Evolutionary conservation across 2,113 vertebrate genomes (phyloP), one percentile per base, ranked within the genome.

Genomic region (Struthidea cinerea): DNA sequence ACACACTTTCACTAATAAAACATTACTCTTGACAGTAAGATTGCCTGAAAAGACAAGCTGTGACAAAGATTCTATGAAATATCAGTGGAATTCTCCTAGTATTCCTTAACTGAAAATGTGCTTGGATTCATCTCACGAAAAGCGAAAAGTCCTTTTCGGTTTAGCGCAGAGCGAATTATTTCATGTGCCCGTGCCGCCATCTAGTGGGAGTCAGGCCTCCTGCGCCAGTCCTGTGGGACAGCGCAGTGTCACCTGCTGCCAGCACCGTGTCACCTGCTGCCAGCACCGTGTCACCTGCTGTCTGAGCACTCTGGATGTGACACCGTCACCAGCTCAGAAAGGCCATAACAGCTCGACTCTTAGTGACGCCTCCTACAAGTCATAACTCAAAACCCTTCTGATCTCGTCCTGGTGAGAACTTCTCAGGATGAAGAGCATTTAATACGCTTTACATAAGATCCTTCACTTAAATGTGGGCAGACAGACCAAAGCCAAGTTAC

Each of bases 81-180:
- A 57, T 3, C 32, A 46, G 12, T 23, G 32, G 24, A 30, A 52
- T 77, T 89, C 9, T 63, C 49, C 14, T 19, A 52, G 26, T 10
- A 17, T 13, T 79, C 32, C 39, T 32, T n/a, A 60, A 83, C 30
- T 3, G 39, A 60, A 64, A 35, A 28, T 0, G 15, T 23, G 15
- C 39, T n/a, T 18, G 3, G 4, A 59, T 77, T 88, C 33, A 27
- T n/a, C 3, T 2, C 16, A 16, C 2, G 30, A 33, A 74, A 83
- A 49, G 7, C 1, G 13, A 0, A 17, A 53, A 5, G 9, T 22
- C 9, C 16, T 35, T 39, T 17, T 1, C 4, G 8, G 27, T 2
- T 37, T 16, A 35, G 23, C 0, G 7, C 13, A 4, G 49, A 13
- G 17, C 0, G 24, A 20, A n/a, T 6, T 41, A 21, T 93, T 91